Evolutionary conservation across 2,113 vertebrate genomes (phyloP).

Genomic region (Pachycephala philippinensis): DNA sequence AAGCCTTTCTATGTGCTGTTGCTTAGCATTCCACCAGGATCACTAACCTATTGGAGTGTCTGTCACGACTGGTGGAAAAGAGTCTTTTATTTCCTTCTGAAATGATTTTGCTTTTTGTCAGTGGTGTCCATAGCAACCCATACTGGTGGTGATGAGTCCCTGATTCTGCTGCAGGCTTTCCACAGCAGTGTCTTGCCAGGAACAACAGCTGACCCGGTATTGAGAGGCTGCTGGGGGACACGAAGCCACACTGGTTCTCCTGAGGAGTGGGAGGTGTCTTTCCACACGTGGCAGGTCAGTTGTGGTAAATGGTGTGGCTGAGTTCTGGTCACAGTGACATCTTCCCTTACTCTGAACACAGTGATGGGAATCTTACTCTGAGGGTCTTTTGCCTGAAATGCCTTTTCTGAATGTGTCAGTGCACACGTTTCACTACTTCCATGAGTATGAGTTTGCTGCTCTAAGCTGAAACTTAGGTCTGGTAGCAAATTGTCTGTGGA

Average conservation of each 20-base stretch:
- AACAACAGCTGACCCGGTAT: slow-evolving; percentile 29
- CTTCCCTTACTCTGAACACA: background rate
- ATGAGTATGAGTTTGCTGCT: background rate
- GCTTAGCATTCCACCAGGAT: slow-evolving; percentile 61
- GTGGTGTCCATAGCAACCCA: slow-evolving; percentile 60
- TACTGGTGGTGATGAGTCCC: slow-evolving; percentile 52
- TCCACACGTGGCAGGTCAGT: background rate
- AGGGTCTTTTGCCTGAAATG: background rate
- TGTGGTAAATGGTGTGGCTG: background rate
- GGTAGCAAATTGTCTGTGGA: background rate
- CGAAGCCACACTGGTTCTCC: background rate
- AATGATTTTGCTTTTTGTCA: slow-evolving; percentile 64
- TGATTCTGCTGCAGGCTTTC: slow-evolving; percentile 38
- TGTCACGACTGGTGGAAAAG: slow-evolving; percentile 38
- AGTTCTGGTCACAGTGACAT: background rate
- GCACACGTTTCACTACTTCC: background rate
- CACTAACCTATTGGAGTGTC: slow-evolving; percentile 46
- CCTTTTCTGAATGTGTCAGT: background rate
- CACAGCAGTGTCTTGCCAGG: slow-evolving; percentile 45
- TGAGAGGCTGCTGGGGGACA: slow-evolving; percentile 22
- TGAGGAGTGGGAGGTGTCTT: background rate
- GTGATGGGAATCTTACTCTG: background rate
- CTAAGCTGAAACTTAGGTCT: background rate
- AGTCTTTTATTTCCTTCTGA: slow-evolving; percentile 58
- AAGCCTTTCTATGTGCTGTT: slow-evolving; percentile 28